Evolutionary conservation across 23 tunicate genomes (phyloP), one percentile per base, ranked within the genome.

Genomic region (Botrylloides violaceus): DNA sequence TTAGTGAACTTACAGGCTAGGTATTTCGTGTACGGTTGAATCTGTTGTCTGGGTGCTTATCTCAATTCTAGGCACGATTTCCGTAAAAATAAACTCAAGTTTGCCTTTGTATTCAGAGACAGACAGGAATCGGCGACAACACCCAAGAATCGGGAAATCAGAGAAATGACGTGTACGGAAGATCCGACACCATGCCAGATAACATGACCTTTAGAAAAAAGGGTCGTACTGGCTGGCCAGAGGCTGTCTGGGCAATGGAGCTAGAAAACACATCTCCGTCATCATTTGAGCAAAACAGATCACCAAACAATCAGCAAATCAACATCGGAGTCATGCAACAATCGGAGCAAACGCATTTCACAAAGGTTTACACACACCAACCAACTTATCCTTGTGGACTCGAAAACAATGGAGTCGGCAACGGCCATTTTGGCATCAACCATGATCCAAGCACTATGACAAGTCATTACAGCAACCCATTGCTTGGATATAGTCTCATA

Each of bases 141-240:
- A 9, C 53, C 53, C 12, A 43, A 43, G 53, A 43, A 9, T 15
- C 53, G 53, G 53, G 53, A 43, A 9, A 43, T 15, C 12, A 43
- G 15, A 43, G 53, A 43, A 43, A 43, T 15, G 15, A 43, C 53
- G 15, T 9, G 12, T 43, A 43, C 53, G 12, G 12, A 43, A 43
- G 53, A 9, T 7, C 9, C 53, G 12, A 15, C 15, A 43, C 9
- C 15, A 9, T 43, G 15, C 15, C 12, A 7, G 53, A 43, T 15
- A 15, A 43, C 53, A 43, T 43, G 15, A 7, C 53, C 12, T 15
- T 43, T 43, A 43, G 35, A 33, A 63, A 56, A 27, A 82, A 78
- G 43, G 97, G 91, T 5, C 62, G 97, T 26, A 90, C 97, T 4
- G 97, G 97, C 1, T 90, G 97, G 97, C 97, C 97, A 29, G 90